phyloP scores from a whole-genome alignment of 2,113 vertebrate species.

The Strix uralensis region DNA sequence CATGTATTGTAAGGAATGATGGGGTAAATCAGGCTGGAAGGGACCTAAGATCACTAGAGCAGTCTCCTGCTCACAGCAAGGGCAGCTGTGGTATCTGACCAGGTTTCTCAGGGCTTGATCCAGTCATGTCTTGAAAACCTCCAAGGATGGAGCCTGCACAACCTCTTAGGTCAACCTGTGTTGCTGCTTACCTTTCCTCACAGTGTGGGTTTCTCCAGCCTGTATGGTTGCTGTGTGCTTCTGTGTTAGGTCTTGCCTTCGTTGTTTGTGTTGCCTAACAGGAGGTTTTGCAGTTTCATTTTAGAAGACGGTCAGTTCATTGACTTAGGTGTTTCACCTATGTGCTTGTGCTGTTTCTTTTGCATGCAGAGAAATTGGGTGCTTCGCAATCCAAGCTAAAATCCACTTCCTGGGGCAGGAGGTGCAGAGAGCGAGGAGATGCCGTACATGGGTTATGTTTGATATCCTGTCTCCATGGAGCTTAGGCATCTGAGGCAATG shows the following conservation, averaged over 20 bases:
- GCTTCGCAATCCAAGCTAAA: background rate
- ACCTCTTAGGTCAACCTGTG: background rate
- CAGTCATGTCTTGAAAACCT: background rate
- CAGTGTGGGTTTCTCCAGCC: background rate
- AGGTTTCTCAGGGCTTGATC: background rate
- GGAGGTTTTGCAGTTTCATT: background rate
- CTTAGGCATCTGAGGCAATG: background rate
- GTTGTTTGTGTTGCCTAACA: background rate
- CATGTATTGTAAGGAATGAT: background rate
- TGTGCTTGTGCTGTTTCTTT: background rate
- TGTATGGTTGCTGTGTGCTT: background rate
- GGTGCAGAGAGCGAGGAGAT: background rate
- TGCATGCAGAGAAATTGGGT: background rate
- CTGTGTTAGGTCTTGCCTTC: background rate
- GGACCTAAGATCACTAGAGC: background rate
- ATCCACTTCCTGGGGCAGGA: background rate
- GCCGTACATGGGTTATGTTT: rapidly evolving
- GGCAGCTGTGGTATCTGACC: background rate
- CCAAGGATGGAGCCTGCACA: background rate
- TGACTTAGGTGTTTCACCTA: background rate
- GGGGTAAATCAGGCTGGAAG: background rate
- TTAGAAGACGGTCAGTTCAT: background rate
- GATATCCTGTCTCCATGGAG: background rate
- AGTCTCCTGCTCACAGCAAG: background rate
- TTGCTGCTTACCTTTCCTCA: background rate